These are phyloP conservation scores for Pseudopodoces humilis DNA, from an alignment of 2,113 vertebrate species.

Conservation along the genomic window DNA sequence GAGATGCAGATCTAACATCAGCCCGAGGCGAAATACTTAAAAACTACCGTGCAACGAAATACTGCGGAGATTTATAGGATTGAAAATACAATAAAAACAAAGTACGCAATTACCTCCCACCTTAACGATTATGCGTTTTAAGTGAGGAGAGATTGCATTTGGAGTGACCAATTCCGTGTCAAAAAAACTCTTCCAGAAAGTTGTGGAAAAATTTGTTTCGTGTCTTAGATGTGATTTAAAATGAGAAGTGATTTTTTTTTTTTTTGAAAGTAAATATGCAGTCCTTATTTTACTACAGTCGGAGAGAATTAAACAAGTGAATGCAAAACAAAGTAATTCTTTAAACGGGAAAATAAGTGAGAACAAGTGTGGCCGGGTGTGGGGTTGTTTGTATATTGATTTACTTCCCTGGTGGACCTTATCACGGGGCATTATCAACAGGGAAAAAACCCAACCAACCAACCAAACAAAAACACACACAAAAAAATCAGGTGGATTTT, in stretches of 20 bases:
- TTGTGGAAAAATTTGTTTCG: background rate
- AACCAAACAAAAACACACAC: too few relatives aligned
- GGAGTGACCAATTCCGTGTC: background rate
- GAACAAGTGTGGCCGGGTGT: background rate
- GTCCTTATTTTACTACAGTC: background rate
- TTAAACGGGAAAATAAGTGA: background rate
- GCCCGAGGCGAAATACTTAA: background rate
- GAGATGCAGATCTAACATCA: background rate
- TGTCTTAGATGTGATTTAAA: background rate
- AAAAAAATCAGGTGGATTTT: background rate
- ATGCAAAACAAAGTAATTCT: background rate
- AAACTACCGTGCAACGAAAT: background rate
- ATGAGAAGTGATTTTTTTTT: background rate
- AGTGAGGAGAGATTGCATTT: background rate
- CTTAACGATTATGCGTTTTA: background rate
- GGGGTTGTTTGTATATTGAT: rapidly evolving
- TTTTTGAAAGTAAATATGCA: background rate
- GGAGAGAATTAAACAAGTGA: background rate
- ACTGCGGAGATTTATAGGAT: background rate
- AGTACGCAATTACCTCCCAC: background rate
- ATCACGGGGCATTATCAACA: background rate
- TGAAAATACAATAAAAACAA: background rate
- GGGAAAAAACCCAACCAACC: too few relatives aligned
- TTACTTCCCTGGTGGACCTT: background rate
- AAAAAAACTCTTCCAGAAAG: background rate